Base-by-base conservation (phyloP, 2,797 vertebrate genomes). In the Pelochelys cantorii region DNA sequence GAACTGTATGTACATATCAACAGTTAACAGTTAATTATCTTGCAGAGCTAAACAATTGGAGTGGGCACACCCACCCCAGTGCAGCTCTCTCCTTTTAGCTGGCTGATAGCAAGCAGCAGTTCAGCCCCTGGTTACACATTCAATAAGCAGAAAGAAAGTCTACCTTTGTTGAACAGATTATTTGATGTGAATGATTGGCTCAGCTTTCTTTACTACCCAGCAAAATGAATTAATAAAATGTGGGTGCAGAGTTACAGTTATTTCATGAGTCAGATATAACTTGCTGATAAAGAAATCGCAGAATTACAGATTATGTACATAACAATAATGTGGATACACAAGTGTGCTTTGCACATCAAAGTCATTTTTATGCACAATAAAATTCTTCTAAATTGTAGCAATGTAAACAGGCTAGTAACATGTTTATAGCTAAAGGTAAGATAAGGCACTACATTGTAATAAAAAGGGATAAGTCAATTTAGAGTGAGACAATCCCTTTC, bases 351-450 rank as follows among this genome's bases (percentile, higher is more conserved):
- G 11, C 14, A 2, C 77, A 74, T 74, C 65, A 84, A 17, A 88
- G 55, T 27, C 37, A 54, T 94, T 92, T 83, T 29, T 37, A 88
- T 31, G 34, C 56, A 88, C 54, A 94, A 29, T 86, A 68, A 89
- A 85, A 14, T 60, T 60, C 11, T 60, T 60, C 12, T 60, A 60
- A 60, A 60, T 18, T 52, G 27, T 37, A 79, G 75, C 42, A 87
- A 14, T 90, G 68, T 90, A 95, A 96, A 91, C 52, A 86, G 81
- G 27, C 74, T 86, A 90, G 81, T 90, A 85, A 86, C 53, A 94
- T 88, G 25, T 56, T 89, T 94, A 89, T 25, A 86, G 65, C 22
- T 89, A 68, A 34, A 89, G 65, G 81, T 91, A 59, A 86, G 65
- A 90, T 88, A 83, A 89, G 85, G 59, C 25, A 81, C 60, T 87